Evolutionary conservation across 2,797 vertebrate species (phyloP).

Genomic region (Anabas testudineus): DNA sequence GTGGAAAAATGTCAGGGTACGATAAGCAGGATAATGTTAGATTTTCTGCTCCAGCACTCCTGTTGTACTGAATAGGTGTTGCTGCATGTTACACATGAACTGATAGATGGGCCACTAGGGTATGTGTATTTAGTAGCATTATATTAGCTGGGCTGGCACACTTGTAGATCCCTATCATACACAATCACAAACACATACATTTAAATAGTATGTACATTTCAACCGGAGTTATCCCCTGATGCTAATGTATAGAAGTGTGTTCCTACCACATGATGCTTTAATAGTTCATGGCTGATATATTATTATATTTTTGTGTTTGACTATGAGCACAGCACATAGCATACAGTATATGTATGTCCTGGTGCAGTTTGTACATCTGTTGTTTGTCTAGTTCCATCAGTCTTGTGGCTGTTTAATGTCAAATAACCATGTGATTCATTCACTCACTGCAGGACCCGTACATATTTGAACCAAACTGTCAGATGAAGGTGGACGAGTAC

Average conservation of each 20-base stretch:
- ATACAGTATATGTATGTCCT: constrained; percentile 13
- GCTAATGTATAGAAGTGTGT: constrained; percentile 15
- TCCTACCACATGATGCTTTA: constrained; percentile 40
- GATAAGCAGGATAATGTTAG: constrained; percentile 33
- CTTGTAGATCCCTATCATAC: not conserved
- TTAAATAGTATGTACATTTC: not conserved
- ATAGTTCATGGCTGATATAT: constrained; percentile 33
- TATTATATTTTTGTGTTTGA: constrained; percentile 55
- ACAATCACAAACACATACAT: not conserved
- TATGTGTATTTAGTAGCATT: not conserved
- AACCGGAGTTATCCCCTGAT: not conserved
- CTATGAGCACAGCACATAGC: not conserved
- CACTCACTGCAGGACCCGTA: constrained; percentile 90
- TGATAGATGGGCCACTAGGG: constrained; percentile 2
- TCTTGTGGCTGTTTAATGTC: constrained; percentile 39
- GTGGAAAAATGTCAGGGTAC: constrained; percentile 40
- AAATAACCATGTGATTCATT: constrained; percentile 43
- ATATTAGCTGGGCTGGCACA: not conserved
- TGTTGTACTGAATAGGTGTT: constrained; percentile 4
- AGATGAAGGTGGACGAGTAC: constrained; percentile 95
- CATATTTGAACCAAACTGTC: constrained; percentile 94
- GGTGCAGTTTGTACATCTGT: constrained; percentile 21
- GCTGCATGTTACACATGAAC: not conserved
- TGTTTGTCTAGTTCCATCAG: constrained; percentile 46
- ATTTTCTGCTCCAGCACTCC: constrained; percentile 17